Base-by-base conservation (phyloP, 2,113 vertebrate species). In the Takifugu bimaculatus region DNA sequence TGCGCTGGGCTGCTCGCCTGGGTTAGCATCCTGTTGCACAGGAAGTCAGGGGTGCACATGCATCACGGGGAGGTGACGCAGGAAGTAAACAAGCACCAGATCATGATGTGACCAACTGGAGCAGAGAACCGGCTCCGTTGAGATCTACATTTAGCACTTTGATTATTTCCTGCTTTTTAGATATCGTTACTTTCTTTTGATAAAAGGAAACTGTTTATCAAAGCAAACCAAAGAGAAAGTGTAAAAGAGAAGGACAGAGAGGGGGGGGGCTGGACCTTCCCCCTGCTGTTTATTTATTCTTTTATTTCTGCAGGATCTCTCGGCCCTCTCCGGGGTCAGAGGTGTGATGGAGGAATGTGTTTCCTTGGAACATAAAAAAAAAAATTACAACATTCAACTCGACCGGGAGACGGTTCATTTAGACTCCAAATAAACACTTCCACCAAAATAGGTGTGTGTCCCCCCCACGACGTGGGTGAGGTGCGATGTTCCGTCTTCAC, bases 271-370 rank as follows among this genome's bases (percentile, higher is more conserved):
- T 71, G 73, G 65, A 51, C 55, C 68, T 74, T 77, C 49, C 79
- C 42, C 54, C 55, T 68, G 57, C 52, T 75, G 61, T 83, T 85
- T 84, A 79, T 85, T 87, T 85, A 69, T 85, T 68, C 66, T 68
- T 81, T 78, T 80, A 84, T 80, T 85, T 84, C 78, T 78, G 70
- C 67, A 74, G 75, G 65, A 83, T 84, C 65, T 67, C 57, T 71
- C 68, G 65, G 45, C 62, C 84, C 75, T 72, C 55, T 81, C 55
- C 65, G 61, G 72, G 81, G 83, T 85, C 85, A 88, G 65, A 76
- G 75, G 81, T 83, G 63, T 26, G 62, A 55, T 59, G n/a, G 39
- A 83, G 75, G 84, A 87, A 87, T 87, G 85, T 74, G 82, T 82
- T 80, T 84, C 79, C 75, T 81, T 75, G 26, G 39, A 69, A 82